Conservation (phyloP, 1,140 invertebrate genomes). For the Semibalanus balanoides region DNA sequence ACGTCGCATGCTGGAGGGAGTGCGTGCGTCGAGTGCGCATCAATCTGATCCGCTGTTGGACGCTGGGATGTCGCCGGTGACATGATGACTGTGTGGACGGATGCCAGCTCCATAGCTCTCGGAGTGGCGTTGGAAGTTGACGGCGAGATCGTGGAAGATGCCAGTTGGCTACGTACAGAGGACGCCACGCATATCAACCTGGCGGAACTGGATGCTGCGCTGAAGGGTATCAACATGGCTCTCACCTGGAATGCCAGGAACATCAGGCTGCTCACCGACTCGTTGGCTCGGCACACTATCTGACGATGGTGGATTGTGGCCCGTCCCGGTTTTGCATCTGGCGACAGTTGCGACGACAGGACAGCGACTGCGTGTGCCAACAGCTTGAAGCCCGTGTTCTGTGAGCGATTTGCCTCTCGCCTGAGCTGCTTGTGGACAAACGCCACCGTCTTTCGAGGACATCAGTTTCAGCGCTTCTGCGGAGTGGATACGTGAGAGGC, state of each 20-base stretch:
- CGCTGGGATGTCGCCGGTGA: constrained; percentile 6
- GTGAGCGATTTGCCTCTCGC: neutral
- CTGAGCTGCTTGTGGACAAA: neutral
- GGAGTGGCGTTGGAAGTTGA: constrained; percentile 7
- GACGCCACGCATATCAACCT: constrained; percentile 11
- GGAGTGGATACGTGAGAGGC: neutral
- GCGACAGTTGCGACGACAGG: neutral
- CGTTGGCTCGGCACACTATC: neutral
- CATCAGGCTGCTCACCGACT: constrained; percentile 10
- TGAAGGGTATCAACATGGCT: constrained; percentile 11
- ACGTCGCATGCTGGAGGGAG: constrained; percentile 1
- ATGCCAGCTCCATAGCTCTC: constrained; percentile 11
- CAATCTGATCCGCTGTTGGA: constrained; percentile 6
- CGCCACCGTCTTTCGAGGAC: neutral
- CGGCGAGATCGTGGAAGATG: constrained; percentile 7
- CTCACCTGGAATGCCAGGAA: constrained; percentile 9
- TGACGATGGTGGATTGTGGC: neutral
- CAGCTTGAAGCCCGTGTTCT: neutral
- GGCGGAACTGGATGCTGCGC: constrained; percentile 14
- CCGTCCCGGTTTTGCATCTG: neutral
- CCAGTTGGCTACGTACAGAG: constrained; percentile 6
- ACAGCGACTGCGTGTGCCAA: neutral
- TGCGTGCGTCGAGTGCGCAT: neutral
- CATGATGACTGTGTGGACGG: constrained; percentile 10
- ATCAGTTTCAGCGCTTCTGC: neutral